Evolutionary conservation across 2,888 invertebrate species (phyloP), one percentile per base, ranked within the genome.

Genomic region (Pharmacophagus antenor): DNA sequence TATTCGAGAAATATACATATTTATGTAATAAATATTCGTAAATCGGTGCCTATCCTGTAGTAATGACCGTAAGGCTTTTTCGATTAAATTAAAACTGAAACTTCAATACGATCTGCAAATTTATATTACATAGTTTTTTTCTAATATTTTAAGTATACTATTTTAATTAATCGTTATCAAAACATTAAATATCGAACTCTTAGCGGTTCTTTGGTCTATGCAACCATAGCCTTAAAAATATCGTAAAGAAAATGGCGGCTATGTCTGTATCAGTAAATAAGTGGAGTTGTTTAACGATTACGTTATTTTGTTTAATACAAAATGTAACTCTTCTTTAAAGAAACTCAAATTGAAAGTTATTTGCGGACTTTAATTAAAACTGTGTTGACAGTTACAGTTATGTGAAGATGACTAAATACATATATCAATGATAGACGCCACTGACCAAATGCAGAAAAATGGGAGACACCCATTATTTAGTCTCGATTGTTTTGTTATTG

Each of bases 371-470:
- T 62, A 63, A 68, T 71, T 72, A 69, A 67, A 59, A 69, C 70
- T 63, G 63, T 69, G 70, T 71, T 67, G 59, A 64, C 66, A 84
- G 88, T 83, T 84, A 64, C 66, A 84, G 88, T 83, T 84, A 89
- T 89, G 89, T 86, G 83, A 87, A 80, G 77, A 82, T 71, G 73
- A 76, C 72, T 68, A 69, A 67, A 72, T 69, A 67, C 68, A 69
- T 67, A 65, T 65, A 65, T 81, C 77, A 77, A 81, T 77, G 82
- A 79, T 74, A 79, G 75, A 71, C 73, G 77, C 77, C 79, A 71
- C 78, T 76, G 81, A 66, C 79, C 85, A 80, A 82, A 87, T 87
- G 88, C 79, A 79, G 79, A 80, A 90, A 89, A 85, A 90, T 90
- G 90, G 88, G 84, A 83, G 82, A 82, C 82, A 79, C 79, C 77